phyloP scores from a whole-genome alignment of 2,797 vertebrate species.

The Meda fulgida region DNA sequence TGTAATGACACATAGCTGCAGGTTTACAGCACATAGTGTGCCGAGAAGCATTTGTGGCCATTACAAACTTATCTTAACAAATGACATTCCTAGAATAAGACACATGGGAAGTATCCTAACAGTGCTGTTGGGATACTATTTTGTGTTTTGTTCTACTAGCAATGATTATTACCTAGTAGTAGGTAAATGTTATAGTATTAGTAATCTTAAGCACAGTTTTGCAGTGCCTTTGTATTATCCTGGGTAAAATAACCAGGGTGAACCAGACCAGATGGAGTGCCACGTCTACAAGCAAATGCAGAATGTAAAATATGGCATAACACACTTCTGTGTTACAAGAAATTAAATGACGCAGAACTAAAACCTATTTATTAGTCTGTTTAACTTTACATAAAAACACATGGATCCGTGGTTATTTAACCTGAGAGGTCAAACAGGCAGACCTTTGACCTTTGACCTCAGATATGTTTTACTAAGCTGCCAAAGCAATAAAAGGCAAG shows the following conservation, averaged over 20 bases:
- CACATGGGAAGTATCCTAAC: neutral
- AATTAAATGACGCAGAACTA: neutral
- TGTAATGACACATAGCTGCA: neutral
- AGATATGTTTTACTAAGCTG: neutral
- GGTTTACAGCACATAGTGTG: neutral
- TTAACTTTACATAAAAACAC: neutral
- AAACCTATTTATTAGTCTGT: neutral
- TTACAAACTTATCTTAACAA: constrained; percentile 10
- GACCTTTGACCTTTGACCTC: neutral
- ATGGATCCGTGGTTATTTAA: neutral
- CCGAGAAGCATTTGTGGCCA: neutral
- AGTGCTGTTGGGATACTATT: too few species aligned
- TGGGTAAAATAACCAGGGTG: neutral
- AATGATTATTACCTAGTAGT: neutral
- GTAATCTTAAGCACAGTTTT: constrained; percentile 10
- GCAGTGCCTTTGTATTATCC: constrained; percentile 26
- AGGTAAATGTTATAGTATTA: neutral
- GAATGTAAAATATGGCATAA: neutral
- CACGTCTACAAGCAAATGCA: constrained; percentile 3
- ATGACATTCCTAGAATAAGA: constrained; percentile 23
- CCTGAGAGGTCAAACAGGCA: neutral
- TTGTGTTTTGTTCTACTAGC: neutral
- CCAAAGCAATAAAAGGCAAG: neutral
- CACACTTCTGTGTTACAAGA: neutral
- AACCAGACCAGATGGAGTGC: neutral